Conservation (phyloP, 2,797 vertebrate species). For the Acipenser oxyrinchus region DNA sequence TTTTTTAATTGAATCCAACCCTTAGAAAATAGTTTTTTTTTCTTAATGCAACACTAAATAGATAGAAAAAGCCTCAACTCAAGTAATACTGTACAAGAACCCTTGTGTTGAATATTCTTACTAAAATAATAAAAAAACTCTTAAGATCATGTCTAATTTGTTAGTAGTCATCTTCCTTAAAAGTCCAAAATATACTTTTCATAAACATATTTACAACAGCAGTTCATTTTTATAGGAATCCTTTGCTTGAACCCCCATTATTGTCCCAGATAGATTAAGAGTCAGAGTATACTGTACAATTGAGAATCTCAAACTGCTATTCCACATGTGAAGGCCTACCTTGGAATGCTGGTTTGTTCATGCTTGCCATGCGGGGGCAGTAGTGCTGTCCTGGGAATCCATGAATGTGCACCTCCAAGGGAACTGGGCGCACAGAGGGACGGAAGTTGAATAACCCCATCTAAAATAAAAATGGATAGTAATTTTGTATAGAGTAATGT, state of each 20-base stretch:
- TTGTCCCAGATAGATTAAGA: constrained; percentile 10
- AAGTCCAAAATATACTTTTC: too few relatives aligned
- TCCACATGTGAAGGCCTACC: constrained; percentile 53
- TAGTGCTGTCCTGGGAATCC: constrained; percentile 97
- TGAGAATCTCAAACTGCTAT: constrained; percentile 19
- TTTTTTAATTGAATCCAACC: too few relatives aligned
- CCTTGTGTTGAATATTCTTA: too few relatives aligned
- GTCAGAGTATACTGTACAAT: constrained; percentile 26
- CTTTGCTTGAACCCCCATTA: too few relatives aligned
- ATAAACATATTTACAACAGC: constrained; percentile 17
- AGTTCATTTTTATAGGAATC: constrained; percentile 22
- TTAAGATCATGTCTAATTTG: too few relatives aligned
- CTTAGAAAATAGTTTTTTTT: too few relatives aligned
- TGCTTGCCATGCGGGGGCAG: constrained; percentile 96
- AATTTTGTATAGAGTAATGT: too few relatives aligned
- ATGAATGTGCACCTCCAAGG: constrained; percentile 92
- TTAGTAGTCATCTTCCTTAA: too few relatives aligned
- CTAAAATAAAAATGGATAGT: constrained; percentile 43
- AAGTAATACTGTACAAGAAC: too few relatives aligned
- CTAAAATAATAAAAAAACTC: too few relatives aligned
- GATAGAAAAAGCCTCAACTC: too few relatives aligned
- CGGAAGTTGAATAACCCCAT: constrained; percentile 97
- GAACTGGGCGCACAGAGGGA: constrained; percentile 90
- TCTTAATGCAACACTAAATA: too few relatives aligned
- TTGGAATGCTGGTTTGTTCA: constrained; percentile 97